Evolutionary conservation across 1,140 invertebrate genomes (phyloP), one percentile per base, ranked within the genome.

Genomic region (Bombyx mandarina): DNA sequence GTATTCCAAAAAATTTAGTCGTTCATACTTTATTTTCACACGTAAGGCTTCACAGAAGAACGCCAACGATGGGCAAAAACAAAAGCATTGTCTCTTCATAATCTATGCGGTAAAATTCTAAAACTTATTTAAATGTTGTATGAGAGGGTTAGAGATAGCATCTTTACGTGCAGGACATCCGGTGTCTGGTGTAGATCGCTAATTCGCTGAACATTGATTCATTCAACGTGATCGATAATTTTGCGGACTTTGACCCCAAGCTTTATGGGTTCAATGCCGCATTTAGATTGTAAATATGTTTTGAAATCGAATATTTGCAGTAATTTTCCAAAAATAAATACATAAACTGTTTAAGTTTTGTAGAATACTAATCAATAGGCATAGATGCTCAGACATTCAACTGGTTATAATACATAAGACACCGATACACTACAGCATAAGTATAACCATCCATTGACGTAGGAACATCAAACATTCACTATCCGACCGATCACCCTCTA

Each of bases 91-190:
- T 47, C 12, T 47, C 45, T 51, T 9, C 6, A 51, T 73, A 74
- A 8, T 77, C 73, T 74, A 55, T 76, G 71, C 8, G 63, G 66
- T 75, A 74, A 71, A 70, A 80, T 75, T 79, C 72, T 81, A 74
- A 77, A 77, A 75, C 66, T 73, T 77, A 83, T 82, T 84, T 71
- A 82, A 84, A 82, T 77, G 68, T 79, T 61, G 62, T 66, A 75
- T 77, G 72, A 72, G 59, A 67, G 66, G 26, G 63, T 65, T 66
- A 66, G 67, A 72, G 79, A 82, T 84, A 79, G 52, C 53, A 84
- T 84, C 81, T 82, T 79, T 73, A 77, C 10, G 35, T 75, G 81
- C 73, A 72, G 81, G 79, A 82, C 82, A 82, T 84, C 81, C 81
- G 81, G 75, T 67, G 74, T 71, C 71, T 72, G 68, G 55, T 50